Conservation (phyloP, 2,113 vertebrate species). For the Himantopus leucocephalus region DNA sequence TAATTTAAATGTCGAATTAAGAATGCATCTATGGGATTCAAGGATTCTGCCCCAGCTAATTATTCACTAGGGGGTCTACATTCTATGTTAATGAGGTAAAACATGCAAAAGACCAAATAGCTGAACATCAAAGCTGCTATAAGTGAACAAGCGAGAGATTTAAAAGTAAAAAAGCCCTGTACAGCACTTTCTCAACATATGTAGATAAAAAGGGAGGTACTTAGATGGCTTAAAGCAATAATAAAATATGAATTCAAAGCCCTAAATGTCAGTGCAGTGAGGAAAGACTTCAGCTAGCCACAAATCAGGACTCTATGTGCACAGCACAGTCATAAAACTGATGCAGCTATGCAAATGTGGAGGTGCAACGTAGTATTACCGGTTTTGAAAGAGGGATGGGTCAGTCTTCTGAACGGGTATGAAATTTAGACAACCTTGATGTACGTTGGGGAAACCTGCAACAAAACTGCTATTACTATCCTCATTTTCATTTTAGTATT, state of each 20-base stretch:
- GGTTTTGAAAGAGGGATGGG: background rate
- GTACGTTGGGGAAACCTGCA: background rate
- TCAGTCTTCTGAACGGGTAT: background rate
- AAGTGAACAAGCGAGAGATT: constrained; percentile 9
- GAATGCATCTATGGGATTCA: constrained; percentile 32
- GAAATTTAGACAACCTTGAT: background rate
- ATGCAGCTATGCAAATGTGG: background rate
- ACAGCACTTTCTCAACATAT: background rate
- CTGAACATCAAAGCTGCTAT: constrained; percentile 53
- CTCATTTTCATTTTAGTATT: background rate
- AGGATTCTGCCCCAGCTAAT: constrained; percentile 57
- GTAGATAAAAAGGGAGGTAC: background rate
- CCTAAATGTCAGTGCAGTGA: background rate
- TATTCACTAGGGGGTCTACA: constrained; percentile 60
- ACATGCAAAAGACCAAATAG: constrained; percentile 37
- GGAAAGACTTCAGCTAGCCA: background rate
- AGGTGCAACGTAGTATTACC: background rate
- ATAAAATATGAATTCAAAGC: background rate
- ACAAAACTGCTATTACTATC: background rate
- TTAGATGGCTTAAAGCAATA: constrained; percentile 9
- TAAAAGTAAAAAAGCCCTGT: constrained; percentile 29
- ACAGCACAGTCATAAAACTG: background rate
- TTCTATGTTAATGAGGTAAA: constrained; percentile 68
- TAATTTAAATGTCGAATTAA: constrained; percentile 68
- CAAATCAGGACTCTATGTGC: background rate